phyloP scores from a whole-genome alignment of 2,113 vertebrate species.

The Actinemys pallida region DNA sequence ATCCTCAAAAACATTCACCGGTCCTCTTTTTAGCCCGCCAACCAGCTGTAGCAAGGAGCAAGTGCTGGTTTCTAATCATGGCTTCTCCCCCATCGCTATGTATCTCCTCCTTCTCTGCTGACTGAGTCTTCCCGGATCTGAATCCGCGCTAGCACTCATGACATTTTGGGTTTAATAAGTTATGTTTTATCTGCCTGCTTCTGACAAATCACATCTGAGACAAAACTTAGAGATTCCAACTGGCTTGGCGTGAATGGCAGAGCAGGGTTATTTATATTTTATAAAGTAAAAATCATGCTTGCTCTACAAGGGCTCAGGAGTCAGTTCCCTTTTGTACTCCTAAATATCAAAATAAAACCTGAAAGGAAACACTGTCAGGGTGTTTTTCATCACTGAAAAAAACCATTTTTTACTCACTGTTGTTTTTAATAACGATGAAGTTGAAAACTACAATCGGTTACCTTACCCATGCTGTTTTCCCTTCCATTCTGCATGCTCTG shows the following conservation, averaged over 20 bases:
- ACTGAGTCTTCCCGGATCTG: not conserved
- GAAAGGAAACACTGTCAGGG: conserved; percentile 34
- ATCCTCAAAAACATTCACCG: accelerated
- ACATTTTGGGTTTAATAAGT: not conserved
- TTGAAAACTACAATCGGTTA: not conserved
- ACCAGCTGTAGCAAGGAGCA: accelerated
- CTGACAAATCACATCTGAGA: not conserved
- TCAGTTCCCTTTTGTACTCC: conserved; percentile 40
- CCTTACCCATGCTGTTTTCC: accelerated
- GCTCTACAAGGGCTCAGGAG: conserved; percentile 20
- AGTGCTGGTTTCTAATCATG: accelerated
- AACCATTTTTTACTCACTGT: not conserved
- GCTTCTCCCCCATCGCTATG: not conserved
- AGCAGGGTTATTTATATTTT: conserved; percentile 53
- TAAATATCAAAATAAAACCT: conserved; percentile 56
- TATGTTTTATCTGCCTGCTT: not conserved
- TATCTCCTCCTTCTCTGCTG: not conserved
- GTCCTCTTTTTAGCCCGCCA: accelerated
- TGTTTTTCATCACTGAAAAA: conserved; percentile 41
- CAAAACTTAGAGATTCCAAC: not conserved
- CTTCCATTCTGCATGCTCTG: not conserved
- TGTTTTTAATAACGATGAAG: not conserved
- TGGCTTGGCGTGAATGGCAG: not conserved
- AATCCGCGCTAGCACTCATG: not conserved
- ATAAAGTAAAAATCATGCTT: conserved; percentile 44